phyloP scores from a whole-genome alignment of 2,113 vertebrate genomes.

The Sus scrofa region DNA sequence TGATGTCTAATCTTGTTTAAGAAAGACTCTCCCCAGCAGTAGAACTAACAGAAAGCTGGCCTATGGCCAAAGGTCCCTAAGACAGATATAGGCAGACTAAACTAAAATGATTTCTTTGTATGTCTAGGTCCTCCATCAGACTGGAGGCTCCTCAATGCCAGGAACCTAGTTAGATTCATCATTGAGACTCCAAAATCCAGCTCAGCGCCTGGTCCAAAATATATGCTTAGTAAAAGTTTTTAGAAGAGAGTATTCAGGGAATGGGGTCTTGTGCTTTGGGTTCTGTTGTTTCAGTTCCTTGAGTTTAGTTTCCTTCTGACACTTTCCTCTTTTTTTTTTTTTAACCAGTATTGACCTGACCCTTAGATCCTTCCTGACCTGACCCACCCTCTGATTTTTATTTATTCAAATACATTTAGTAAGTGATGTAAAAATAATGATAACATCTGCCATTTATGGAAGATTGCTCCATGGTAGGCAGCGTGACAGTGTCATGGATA shows the following conservation, averaged over 20 bases:
- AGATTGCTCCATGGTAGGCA: neutral
- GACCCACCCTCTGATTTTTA: neutral
- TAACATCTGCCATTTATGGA: neutral
- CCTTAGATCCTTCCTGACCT: neutral
- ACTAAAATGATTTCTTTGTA: neutral
- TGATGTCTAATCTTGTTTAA: neutral
- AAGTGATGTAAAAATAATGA: neutral
- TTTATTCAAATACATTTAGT: conserved; percentile 8
- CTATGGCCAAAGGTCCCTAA: neutral
- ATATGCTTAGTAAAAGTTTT: neutral
- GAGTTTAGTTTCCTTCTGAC: neutral
- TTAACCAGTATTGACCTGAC: neutral
- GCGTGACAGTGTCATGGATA: neutral
- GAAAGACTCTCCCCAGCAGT: neutral
- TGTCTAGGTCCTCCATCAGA: neutral
- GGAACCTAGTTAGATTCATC: neutral
- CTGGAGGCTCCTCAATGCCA: neutral
- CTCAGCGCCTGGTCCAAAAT: neutral
- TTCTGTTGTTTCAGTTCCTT: neutral
- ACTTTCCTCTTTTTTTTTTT: neutral
- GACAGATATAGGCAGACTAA: neutral
- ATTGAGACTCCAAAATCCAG: neutral
- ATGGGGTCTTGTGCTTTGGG: neutral
- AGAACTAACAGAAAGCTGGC: neutral
- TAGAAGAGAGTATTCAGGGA: neutral